phyloP scores from a whole-genome alignment of 1,140 invertebrate species.

The Drosophila arawakana region DNA sequence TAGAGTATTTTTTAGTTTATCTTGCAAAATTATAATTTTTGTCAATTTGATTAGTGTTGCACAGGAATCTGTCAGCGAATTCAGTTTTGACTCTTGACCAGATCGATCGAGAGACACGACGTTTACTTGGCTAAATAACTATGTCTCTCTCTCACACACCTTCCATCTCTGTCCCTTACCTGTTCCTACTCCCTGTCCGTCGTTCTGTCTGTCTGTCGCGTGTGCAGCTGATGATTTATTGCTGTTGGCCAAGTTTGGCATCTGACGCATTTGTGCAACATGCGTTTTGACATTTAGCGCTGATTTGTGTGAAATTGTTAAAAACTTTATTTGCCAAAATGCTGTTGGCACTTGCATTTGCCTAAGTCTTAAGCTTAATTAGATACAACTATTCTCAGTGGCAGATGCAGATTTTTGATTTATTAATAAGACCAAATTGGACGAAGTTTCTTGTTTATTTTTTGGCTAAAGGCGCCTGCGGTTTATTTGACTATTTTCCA shows the following conservation, averaged over 20 bases:
- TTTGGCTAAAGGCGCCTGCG: slow-evolving; percentile 48
- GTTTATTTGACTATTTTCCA: slow-evolving; percentile 54
- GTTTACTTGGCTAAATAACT: slow-evolving; percentile 3
- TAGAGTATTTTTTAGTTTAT: slow-evolving; percentile 4
- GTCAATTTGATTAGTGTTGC: slow-evolving; percentile 23
- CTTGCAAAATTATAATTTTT: not conserved
- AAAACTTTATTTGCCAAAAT: slow-evolving; percentile 26
- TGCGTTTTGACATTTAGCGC: slow-evolving; percentile 81
- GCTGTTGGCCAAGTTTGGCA: slow-evolving; percentile 69
- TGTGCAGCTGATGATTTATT: slow-evolving; percentile 71
- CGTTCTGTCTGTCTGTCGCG: not conserved
- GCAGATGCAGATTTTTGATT: slow-evolving; percentile 63
- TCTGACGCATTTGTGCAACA: slow-evolving; percentile 82
- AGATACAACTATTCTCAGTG: slow-evolving; percentile 46
- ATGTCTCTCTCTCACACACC: not conserved
- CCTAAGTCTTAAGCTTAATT: slow-evolving; percentile 31
- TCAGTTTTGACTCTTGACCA: slow-evolving; percentile 36
- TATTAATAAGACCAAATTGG: slow-evolving; percentile 61
- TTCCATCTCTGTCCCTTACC: slow-evolving; percentile 13
- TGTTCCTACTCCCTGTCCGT: not conserved
- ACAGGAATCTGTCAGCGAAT: slow-evolving; percentile 44
- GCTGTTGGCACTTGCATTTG: slow-evolving; percentile 2
- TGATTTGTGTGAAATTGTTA: slow-evolving; percentile 80
- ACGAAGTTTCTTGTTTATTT: slow-evolving; percentile 39
- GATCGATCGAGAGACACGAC: slow-evolving; percentile 25